Evolutionary conservation across 2,888 invertebrate genomes (phyloP).

Genomic region (Tetrapedia diversipes): DNA sequence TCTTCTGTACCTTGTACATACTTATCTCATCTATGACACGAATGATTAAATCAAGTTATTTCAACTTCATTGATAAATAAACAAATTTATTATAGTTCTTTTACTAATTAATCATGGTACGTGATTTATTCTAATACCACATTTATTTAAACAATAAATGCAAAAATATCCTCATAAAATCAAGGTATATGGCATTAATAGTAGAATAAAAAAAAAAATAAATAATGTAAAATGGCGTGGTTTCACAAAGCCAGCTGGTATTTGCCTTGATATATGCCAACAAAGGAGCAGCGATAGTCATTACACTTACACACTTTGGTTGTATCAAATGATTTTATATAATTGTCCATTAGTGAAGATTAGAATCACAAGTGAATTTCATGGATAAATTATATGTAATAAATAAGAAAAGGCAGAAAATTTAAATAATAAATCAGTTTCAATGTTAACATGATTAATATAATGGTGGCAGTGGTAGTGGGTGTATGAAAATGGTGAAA

Average conservation of each 20-base stretch:
- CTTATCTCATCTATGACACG: too few relatives aligned
- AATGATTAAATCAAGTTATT: too few relatives aligned
- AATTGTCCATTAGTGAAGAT: too few relatives aligned
- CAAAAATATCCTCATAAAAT: not conserved
- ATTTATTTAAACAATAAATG: not conserved
- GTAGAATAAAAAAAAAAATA: not conserved
- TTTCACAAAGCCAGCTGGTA: conserved; percentile 78
- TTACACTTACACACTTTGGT: too few relatives aligned
- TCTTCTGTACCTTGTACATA: too few relatives aligned
- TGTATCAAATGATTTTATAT: conserved; percentile 46
- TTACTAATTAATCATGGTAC: not conserved
- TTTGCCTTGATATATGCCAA: conserved; percentile 80
- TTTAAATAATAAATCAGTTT: conserved; percentile 9
- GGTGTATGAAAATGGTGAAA: conserved; percentile 23
- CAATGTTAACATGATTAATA: conserved; percentile 19
- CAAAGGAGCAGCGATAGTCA: conserved; percentile 73
- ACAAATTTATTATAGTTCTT: not conserved
- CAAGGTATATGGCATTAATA: too few relatives aligned
- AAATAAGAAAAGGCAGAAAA: not conserved
- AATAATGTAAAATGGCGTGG: conserved; percentile 71
- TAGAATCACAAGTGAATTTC: not conserved
- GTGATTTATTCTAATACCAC: too few relatives aligned
- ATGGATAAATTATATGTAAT: not conserved
- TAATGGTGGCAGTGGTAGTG: conserved; percentile 22
- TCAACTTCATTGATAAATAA: too few relatives aligned